Conservation (phyloP, 2,888 invertebrate genomes). For the Erynnis tages region DNA sequence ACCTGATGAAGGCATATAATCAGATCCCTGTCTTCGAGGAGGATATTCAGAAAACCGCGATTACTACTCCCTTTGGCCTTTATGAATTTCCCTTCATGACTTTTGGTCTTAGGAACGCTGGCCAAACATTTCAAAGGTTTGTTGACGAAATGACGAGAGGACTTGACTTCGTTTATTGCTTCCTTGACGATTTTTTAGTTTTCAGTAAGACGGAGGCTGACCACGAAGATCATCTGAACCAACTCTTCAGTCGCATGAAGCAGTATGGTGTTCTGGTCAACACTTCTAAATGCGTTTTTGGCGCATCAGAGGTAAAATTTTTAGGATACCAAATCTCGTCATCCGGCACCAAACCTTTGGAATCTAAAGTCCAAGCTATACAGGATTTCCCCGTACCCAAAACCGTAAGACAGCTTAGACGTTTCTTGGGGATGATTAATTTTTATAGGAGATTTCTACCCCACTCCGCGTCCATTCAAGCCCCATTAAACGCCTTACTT, state of each 20-base stretch:
- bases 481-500: conserved; percentile 27
- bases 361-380: neutral
- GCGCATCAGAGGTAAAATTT: neutral
- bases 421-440: conserved; percentile 29
- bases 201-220: neutral
- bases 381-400: neutral
- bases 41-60: conserved; percentile 45
- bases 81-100: neutral
- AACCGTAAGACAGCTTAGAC: conserved; percentile 14
- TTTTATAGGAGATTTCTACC: conserved; percentile 31
- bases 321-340: neutral
- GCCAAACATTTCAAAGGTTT: neutral
- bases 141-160: neutral
- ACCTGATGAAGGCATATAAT: neutral
- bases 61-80: conserved; percentile 33
- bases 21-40: conserved; percentile 16
- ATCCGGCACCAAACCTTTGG: neutral
- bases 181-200: neutral
- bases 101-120: neutral
- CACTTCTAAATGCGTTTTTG: neutral
- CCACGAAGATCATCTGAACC: neutral
- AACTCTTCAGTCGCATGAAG: neutral
- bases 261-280: neutral
- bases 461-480: conserved; percentile 27
- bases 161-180: neutral